Conservation (phyloP, 2,113 vertebrate genomes). For the Lethenteron camtschaticum region DNA sequence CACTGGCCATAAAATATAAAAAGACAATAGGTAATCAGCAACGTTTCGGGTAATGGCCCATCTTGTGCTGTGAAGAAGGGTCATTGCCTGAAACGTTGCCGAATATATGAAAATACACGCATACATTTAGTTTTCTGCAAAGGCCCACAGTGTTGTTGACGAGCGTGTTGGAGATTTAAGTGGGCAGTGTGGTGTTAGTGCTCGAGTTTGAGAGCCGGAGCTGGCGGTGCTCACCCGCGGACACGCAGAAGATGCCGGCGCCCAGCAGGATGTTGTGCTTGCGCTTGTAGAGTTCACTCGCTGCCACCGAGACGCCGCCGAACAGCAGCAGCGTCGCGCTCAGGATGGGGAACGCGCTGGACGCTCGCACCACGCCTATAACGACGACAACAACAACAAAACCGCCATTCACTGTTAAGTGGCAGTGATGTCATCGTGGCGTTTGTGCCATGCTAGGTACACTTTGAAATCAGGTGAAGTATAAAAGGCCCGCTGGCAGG, state of each 20-base stretch:
- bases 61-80: no score
- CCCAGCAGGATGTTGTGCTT: constrained; percentile 94
- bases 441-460: no score
- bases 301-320: constrained; percentile 76
- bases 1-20: no score
- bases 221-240: constrained; percentile 43
- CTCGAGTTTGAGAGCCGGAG: background rate
- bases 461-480: no score
- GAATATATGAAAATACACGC: background rate
- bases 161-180: background rate
- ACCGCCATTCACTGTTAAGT: no score
- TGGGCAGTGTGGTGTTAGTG: no score
- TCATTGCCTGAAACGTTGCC: no score
- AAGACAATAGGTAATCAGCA: no score
- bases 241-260: constrained; percentile 90
- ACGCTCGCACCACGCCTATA: constrained; percentile 70
- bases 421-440: no score
- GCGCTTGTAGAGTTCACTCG: constrained; percentile 93
- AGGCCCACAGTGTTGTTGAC: background rate
- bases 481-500: no score
- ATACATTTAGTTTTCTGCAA: background rate
- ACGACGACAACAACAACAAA: no score
- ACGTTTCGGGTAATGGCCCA: no score
- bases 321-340: constrained; percentile 87
- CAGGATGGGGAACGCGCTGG: constrained; percentile 96